Percentiles rank a stretch among this genome's conserved stretches.
Evolutionary conservation across 2,113 vertebrate genomes (phyloP).

Genomic region (Mungos mungo): DNA sequence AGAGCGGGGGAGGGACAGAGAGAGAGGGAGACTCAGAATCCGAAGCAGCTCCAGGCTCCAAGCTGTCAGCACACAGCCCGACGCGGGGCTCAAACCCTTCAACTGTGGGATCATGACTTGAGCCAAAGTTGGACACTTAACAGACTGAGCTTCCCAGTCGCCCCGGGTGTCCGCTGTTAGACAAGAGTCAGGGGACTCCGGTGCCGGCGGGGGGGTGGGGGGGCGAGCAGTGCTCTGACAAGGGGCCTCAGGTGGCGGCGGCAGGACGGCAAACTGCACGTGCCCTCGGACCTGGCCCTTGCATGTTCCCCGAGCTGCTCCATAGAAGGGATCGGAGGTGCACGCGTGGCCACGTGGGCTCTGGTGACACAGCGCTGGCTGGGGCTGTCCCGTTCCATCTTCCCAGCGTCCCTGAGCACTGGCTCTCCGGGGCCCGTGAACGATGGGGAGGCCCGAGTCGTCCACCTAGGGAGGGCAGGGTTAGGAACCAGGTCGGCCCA

Average conservation of each 20-base stretch:
- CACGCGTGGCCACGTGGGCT: fast-evolving
- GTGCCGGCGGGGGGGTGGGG: fast-evolving
- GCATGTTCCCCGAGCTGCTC: not conserved
- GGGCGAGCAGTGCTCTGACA: fast-evolving
- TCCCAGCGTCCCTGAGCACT: too few relatives aligned
- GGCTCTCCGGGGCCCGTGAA: not conserved
- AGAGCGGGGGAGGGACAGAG: too few relatives aligned
- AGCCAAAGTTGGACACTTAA: too few relatives aligned
- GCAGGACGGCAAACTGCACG: fast-evolving
- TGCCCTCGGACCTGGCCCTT: not conserved
- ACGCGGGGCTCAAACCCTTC: too few relatives aligned
- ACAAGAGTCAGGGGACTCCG: not conserved
- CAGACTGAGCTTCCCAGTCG: too few relatives aligned
- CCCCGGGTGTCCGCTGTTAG: not conserved
- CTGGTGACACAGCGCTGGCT: fast-evolving
- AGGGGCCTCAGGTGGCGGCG: fast-evolving
- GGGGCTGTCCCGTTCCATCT: fast-evolving
- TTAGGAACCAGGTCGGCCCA: too few relatives aligned
- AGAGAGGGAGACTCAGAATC: too few relatives aligned
- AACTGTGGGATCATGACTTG: too few relatives aligned
- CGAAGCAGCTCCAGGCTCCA: too few relatives aligned
- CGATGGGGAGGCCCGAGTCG: fast-evolving
- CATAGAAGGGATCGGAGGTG: not conserved
- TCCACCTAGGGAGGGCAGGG: fast-evolving
- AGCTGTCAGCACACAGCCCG: too few relatives aligned